Percentiles rank a stretch among this genome's conserved stretches.
These are phyloP conservation scores for Pipistrellus kuhlii DNA, from an alignment of 2,797 vertebrate genomes.

Conservation along the genomic window DNA sequence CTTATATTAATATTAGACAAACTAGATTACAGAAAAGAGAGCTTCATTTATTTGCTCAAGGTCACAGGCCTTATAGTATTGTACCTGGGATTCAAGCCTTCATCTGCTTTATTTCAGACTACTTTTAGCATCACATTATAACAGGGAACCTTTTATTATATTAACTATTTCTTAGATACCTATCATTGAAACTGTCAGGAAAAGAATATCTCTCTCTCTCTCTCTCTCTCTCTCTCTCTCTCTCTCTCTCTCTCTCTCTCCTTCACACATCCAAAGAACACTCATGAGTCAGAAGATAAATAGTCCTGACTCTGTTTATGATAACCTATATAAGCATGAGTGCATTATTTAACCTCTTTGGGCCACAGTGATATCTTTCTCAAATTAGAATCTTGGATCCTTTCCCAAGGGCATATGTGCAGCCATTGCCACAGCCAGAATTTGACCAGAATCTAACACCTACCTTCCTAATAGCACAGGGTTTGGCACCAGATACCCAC, in stretches of 20 bases:
- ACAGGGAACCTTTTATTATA: background rate
- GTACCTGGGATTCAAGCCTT: background rate
- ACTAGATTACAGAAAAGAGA: background rate
- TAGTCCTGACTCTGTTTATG: background rate
- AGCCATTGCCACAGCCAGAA: slow-evolving; percentile 50
- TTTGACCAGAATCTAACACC: slow-evolving; percentile 48
- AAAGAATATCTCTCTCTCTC: slow-evolving; percentile 1
- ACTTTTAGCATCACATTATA: background rate
- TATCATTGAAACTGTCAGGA: slow-evolving; percentile 17
- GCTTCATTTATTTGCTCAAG: background rate
- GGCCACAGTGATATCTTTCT: background rate
- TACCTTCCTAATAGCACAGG: slow-evolving; percentile 1
- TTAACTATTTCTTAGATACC: slow-evolving; percentile 32
- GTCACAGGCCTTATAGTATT: background rate
- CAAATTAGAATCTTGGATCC: slow-evolving; percentile 59
- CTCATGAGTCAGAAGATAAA: background rate
- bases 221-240: background rate
- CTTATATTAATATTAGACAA: background rate
- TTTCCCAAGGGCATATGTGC: slow-evolving; percentile 35
- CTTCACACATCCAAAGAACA: background rate
- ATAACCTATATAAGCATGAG: slow-evolving; percentile 19
- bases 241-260: background rate
- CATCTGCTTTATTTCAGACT: slow-evolving; percentile 18
- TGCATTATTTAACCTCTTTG: slow-evolving; percentile 42
- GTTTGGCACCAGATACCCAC: slow-evolving; percentile 49